A percentile compares a stretch with the other conserved stretches of the same genome.
Conservation (phyloP, 2,797 vertebrate genomes). For the Enteromius radiatus region DNA sequence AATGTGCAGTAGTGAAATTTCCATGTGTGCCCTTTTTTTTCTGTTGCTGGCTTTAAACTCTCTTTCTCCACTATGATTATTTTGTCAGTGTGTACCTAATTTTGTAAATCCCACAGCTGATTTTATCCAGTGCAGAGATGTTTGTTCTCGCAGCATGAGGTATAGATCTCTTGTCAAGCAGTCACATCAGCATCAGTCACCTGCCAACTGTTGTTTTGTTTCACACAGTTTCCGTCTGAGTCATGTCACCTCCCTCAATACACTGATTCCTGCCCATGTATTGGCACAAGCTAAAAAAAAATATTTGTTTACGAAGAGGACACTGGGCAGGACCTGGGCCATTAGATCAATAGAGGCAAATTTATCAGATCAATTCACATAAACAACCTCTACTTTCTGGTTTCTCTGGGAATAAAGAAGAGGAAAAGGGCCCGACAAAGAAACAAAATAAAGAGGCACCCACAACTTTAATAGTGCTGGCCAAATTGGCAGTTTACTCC, state of each 20-base stretch:
- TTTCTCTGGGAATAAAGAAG: constrained; percentile 12
- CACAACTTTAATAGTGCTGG: background rate
- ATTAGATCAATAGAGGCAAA: constrained; percentile 65
- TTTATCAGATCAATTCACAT: constrained; percentile 69
- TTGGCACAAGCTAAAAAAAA: constrained; percentile 25
- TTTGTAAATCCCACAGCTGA: constrained; percentile 48
- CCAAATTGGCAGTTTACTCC: constrained; percentile 10
- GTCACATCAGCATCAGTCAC: constrained; percentile 67
- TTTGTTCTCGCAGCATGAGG: constrained; percentile 55
- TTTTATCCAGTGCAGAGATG: constrained; percentile 63
- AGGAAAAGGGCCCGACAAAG: background rate
- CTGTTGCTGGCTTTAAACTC: background rate
- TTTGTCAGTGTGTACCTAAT: constrained; percentile 32
- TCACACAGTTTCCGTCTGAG: constrained; percentile 4
- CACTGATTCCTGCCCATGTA: constrained; percentile 12
- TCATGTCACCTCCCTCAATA: constrained; percentile 17
- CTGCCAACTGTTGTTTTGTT: constrained; percentile 46
- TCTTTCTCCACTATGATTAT: background rate
- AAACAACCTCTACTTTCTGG: constrained; percentile 41
- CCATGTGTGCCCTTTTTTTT: background rate
- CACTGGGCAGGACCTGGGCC: constrained; percentile 43
- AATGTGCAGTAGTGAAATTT: constrained; percentile 11
- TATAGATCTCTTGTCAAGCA: constrained; percentile 68
- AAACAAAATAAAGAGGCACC: background rate
- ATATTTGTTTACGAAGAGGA: constrained; percentile 1